Base-by-base conservation (phyloP, 2,888 invertebrate species). In the Microplitis deprimator region DNA sequence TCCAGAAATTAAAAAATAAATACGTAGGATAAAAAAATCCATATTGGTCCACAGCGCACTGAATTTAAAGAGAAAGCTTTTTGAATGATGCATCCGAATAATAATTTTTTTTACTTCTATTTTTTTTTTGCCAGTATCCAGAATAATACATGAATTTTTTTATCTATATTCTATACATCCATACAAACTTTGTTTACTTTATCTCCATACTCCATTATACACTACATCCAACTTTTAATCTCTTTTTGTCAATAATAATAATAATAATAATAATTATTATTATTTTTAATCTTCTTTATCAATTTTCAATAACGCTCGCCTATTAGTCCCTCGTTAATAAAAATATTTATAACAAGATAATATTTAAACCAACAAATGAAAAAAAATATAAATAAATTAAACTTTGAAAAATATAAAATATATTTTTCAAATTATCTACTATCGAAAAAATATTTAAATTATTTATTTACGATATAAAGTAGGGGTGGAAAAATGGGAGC, bases 41-140 rank as follows among this genome's bases (percentile, higher is more conserved):
- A 70, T 71, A 76, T 76, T 71, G 77, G 68, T 6, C 70, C 70
- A 64, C 69, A 73, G 69, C 73, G 64, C 39, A 64, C 41, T 61
- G 61, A 76, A 76, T 60, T 59, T 38, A 29, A 39, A 1, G 20
- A 39, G 40, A 29, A 60, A 71, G 59, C 62, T 71, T 29, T 41
- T 39, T 39, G 29, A 8, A 68, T 62, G 20, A 41, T 74, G 40
- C 69, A 73, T 68, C 60, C 61, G 13, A 20, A 73, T 73, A 68
- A 68, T 68, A 40, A 40, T 73, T 62, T 73, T 68, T 60, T 61
- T 29, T 29, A 3, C 3, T 29, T 2, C 29, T 3, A 29, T 6
- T 16, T 38, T 70, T 60, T 62, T 62, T 16, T 6, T 72, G 50
- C 39, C 29, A 38, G 50, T 60, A 59, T 29, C 61, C 29, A 20